These are phyloP conservation scores for Eupithecia subumbrata DNA, from an alignment of 2,888 invertebrate species.

Conservation along the genomic window DNA sequence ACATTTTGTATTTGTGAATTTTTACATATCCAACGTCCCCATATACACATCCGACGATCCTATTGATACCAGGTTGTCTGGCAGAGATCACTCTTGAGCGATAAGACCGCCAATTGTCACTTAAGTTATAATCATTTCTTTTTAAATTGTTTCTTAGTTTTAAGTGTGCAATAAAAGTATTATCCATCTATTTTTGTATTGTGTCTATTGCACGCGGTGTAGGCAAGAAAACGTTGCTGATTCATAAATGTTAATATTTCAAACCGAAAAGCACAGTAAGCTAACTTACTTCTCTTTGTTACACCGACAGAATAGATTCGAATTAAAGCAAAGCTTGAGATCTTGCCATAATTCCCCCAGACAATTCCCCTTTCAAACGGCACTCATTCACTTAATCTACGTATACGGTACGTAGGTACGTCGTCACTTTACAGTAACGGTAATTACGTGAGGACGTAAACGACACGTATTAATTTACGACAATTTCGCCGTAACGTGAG, in stretches of 20 bases:
- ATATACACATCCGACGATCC: no score
- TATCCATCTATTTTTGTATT: no score
- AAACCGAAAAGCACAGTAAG: slow-evolving; percentile 1
- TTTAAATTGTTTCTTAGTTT: no score
- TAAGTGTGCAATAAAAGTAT: no score
- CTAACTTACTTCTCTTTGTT: neutral
- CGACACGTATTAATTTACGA: slow-evolving; percentile 27
- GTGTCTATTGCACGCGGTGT: no score
- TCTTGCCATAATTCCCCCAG: slow-evolving; percentile 14
- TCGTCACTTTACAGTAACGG: slow-evolving; percentile 26
- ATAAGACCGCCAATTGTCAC: no score
- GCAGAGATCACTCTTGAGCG: no score
- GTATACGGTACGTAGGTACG: slow-evolving; percentile 5
- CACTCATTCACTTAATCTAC: neutral
- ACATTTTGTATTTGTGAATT: no score
- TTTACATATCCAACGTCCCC: no score
- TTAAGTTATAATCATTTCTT: no score
- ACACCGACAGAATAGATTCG: neutral
- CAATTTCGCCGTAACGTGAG: slow-evolving; percentile 11
- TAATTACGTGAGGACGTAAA: slow-evolving; percentile 29
- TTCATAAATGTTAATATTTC: neutral
- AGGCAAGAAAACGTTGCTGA: no score
- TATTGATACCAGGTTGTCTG: no score
- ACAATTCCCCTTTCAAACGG: slow-evolving; percentile 9
- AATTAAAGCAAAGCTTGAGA: slow-evolving; percentile 9